These are phyloP conservation scores for Metacarcinus magister DNA, from an alignment of 2,888 invertebrate species.

Conservation along the genomic window DNA sequence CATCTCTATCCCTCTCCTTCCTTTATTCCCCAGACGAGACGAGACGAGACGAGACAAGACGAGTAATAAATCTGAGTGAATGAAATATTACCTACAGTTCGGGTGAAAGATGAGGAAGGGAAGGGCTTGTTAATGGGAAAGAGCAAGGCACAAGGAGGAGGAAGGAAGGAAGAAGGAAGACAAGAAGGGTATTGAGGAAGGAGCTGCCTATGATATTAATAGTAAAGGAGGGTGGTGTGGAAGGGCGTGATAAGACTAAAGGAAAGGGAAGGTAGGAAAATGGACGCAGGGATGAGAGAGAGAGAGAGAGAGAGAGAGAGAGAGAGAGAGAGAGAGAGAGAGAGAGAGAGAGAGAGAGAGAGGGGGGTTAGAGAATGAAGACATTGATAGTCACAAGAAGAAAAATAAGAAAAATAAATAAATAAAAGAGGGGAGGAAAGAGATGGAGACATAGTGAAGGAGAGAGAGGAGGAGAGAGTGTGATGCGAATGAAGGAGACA, in stretches of 20 bases:
- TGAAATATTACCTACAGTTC: background rate
- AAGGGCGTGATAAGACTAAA: background rate
- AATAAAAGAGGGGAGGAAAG: no score
- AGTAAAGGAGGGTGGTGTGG: background rate
- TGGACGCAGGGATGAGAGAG: background rate
- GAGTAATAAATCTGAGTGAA: background rate
- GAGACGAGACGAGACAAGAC: background rate
- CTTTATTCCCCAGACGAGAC: background rate
- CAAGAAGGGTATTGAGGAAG: background rate
- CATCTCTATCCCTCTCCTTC: background rate
- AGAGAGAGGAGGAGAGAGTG: no score
- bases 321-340: conserved; percentile 55
- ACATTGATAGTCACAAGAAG: no score
- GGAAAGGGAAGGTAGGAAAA: no score
- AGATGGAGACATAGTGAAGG: no score
- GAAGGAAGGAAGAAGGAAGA: background rate
- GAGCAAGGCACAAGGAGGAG: background rate
- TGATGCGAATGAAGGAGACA: no score
- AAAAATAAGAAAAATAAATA: no score
- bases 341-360: conserved; percentile 36
- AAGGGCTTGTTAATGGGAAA: background rate
- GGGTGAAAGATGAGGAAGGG: background rate
- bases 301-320: conserved; percentile 55
- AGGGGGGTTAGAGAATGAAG: background rate
- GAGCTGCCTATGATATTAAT: background rate